A percentile compares a stretch with the other conserved stretches of the same genome.
These are phyloP conservation scores for Proales similis DNA, from an alignment of 1,140 invertebrate species.

Conservation along the genomic window DNA sequence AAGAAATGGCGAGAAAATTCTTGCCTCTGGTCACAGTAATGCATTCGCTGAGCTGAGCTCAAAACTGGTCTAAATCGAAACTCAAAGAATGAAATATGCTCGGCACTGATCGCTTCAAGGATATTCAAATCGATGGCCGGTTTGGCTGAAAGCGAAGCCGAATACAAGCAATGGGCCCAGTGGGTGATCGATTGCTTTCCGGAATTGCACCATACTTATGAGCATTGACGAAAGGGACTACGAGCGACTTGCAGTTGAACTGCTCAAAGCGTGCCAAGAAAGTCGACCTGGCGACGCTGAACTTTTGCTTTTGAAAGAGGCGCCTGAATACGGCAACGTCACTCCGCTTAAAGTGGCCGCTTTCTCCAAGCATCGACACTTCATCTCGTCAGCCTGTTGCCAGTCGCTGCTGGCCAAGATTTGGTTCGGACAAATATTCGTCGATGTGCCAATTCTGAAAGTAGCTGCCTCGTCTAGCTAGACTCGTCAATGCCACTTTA, in stretches of 20 bases:
- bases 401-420: conserved; percentile 11
- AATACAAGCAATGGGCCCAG: background rate
- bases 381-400: conserved; percentile 11
- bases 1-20: conserved; percentile 30
- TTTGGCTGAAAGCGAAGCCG: background rate
- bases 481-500: conserved; percentile 6
- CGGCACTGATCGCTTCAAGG: conserved; percentile 19
- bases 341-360: background rate
- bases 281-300: conserved; percentile 10
- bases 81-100: conserved; percentile 35
- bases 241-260: conserved; percentile 14
- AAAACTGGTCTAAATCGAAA: background rate
- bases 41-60: background rate
- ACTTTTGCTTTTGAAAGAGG: background rate
- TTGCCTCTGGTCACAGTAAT: background rate
- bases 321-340: conserved; percentile 16
- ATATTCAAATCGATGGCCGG: conserved; percentile 12
- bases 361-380: conserved; percentile 10
- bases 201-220: background rate
- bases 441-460: background rate
- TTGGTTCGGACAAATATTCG: conserved; percentile 22
- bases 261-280: conserved; percentile 4
- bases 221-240: conserved; percentile 6
- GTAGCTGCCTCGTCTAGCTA: background rate
- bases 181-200: background rate